A percentile compares a stretch with the other conserved stretches of the same genome.
Evolutionary conservation across 2,797 vertebrate species (phyloP).

Genomic region (Argentina silus): DNA sequence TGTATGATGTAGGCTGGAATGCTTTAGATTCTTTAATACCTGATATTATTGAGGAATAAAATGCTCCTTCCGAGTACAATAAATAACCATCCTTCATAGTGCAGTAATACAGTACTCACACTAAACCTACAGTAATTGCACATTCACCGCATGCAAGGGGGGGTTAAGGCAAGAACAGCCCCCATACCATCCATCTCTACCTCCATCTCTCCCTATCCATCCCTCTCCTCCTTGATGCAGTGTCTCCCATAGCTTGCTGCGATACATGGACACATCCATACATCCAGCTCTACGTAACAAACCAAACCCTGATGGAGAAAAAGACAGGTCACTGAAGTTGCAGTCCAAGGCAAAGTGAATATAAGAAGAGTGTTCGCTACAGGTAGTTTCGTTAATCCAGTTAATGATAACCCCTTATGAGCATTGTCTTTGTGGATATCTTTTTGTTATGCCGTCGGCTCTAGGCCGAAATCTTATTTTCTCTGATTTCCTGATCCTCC

Average conservation of each 20-base stretch:
- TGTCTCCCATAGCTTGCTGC: background rate
- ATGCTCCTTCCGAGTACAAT: slow-evolving; percentile 73
- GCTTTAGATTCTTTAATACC: slow-evolving; percentile 79
- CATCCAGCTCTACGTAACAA: slow-evolving; percentile 45
- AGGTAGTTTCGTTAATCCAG: slow-evolving; percentile 77
- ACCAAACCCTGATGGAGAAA: slow-evolving; percentile 33
- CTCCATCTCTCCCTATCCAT: background rate
- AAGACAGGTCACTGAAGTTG: slow-evolving; percentile 54
- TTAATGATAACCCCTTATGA: slow-evolving; percentile 56
- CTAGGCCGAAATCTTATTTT: background rate
- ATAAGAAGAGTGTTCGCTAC: slow-evolving; percentile 58
- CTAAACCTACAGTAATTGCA: slow-evolving; percentile 86
- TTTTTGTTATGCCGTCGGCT: slow-evolving; percentile 16
- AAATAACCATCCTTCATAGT: slow-evolving; percentile 81
- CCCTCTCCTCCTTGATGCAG: background rate
- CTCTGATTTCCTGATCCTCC: slow-evolving; percentile 11
- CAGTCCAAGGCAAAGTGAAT: slow-evolving; percentile 72
- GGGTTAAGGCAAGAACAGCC: slow-evolving; percentile 42
- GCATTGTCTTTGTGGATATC: slow-evolving; percentile 32
- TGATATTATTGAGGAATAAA: slow-evolving; percentile 75
- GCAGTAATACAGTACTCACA: slow-evolving; percentile 79
- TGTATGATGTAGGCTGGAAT: slow-evolving; percentile 77
- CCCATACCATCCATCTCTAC: slow-evolving; percentile 19
- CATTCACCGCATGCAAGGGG: slow-evolving; percentile 75
- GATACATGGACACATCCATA: slow-evolving; percentile 10